Base-by-base conservation (phyloP, 2,888 invertebrate species). In the Pandemis corylana region DNA sequence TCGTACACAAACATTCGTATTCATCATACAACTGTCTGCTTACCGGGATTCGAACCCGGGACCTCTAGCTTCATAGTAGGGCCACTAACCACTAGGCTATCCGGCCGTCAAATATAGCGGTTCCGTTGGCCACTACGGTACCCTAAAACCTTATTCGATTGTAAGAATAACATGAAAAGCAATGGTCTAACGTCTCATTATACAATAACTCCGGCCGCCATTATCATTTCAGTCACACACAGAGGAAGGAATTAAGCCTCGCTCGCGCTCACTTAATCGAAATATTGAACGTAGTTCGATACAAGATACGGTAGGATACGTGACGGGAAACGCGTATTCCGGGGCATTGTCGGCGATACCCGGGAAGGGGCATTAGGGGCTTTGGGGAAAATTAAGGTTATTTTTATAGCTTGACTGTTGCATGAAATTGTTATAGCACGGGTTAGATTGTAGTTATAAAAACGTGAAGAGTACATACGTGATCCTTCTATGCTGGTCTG, bases 221-320 rank as follows among this genome's bases (percentile, higher is more conserved):
- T 72, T 70, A 61, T 46, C 64, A 77, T 75, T 68, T 36, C 77
- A 36, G 67, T 68, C 77, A 75, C 77, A 72, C 67, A 28, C 64
- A 10, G 42, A 71, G 65, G 63, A 59, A 44, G 67, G 61, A 74
- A 74, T 74, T 74, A 74, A 70, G 72, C 71, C 46, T 80, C 72
- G 79, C 82, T 80, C 73, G 78, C 82, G 76, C 76, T 56, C 78
- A 72, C 78, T 78, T 77, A 78, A 80, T 78, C 79, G 78, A 78
- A 79, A 76, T 79, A 76, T 78, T 70, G 76, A 73, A 75, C 77
- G 67, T 69, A 66, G 59, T 76, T 78, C 77, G 61, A 69, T 59
- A 71, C 75, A 63, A 63, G 20, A 68, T 59, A 59, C 59, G 28
- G 59, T 28, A 12, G 15, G 41, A 56, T 44, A 79, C 78, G 78